Percentiles rank a stretch among this genome's conserved stretches.
phyloP scores from a whole-genome alignment of 2,797 vertebrate genomes.

The Odontamblyopus lacepedii region DNA sequence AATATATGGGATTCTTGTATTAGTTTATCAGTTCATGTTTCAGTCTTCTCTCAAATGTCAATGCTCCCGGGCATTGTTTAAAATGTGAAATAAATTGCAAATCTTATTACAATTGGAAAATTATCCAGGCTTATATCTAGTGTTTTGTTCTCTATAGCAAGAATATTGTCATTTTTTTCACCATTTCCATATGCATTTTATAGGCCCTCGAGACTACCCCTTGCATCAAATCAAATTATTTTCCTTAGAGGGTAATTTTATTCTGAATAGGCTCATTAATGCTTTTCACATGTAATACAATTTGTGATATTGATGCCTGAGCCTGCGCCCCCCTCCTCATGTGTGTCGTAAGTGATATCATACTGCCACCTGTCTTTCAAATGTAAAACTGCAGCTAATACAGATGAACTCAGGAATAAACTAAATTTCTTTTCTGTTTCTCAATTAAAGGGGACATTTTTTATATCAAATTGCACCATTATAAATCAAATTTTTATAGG shows the following conservation, averaged over 20 bases:
- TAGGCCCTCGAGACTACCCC: conserved; percentile 30
- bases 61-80: not conserved
- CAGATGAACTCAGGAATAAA: not conserved
- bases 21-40: too few relatives aligned
- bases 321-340: conserved; percentile 26
- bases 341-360: conserved; percentile 45
- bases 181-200: not conserved
- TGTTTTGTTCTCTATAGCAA: not conserved
- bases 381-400: conserved; percentile 43
- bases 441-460: too few relatives aligned
- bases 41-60: not conserved
- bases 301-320: conserved; percentile 42
- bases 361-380: conserved; percentile 65
- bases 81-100: not conserved
- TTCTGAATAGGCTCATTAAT: conserved; percentile 43
- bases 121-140: not conserved
- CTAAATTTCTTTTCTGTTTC: not conserved
- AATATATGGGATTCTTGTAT: too few relatives aligned
- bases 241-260: conserved; percentile 18
- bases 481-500: too few relatives aligned
- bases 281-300: conserved; percentile 36
- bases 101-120: not conserved
- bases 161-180: not conserved
- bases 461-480: too few relatives aligned
- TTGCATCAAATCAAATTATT: conserved; percentile 3